Evolutionary conservation across 2,888 invertebrate genomes (phyloP), one percentile per base, ranked within the genome.

Genomic region (Falcaria lacertinaria): DNA sequence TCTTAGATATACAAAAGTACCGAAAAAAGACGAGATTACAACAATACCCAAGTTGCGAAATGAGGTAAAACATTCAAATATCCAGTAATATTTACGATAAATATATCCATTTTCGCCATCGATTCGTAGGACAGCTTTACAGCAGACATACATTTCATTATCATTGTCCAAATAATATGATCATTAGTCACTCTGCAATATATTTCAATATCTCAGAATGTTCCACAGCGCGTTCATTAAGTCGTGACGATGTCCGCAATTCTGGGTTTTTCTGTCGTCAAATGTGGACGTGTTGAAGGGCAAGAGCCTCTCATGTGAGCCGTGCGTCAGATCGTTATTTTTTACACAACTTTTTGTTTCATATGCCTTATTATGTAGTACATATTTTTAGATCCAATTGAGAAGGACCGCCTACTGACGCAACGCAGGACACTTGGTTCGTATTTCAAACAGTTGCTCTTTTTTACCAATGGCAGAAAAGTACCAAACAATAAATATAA

Each of bases 321-420:
- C 50, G 52, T 60, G 48, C 64, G 61, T 65, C 66, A 61, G 44
- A 52, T 38, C 43, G 44, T 50, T 47, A 43, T 44, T 48, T 50
- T 47, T 54, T 52, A 28, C 16, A 17, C 28, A 11, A 13, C 28
- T 34, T 38, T 34, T 44, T 41, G 33, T 7, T 36, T 13, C 2
- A 36, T 22, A 8, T 36, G 11, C 28, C 28, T 28, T 28, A 28
- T 28, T 11, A 28, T 22, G 14, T 8, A 25, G n/a, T n/a, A n/a
- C n/a, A n/a, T 22, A n/a, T 14, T 8, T 37, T 37, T 37, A 22
- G 25, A 11, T 19, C 13, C 22, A 14, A 22, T 28, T 28, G 8
- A 1, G 28, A 3, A 11, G 28, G 15, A 8, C 22, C 36, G 22
- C 22, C 6, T 15, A 37, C 36, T 37, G 13, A 37, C 22, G 22